A percentile compares a stretch with the other conserved stretches of the same genome.
Conservation (phyloP, 2,888 invertebrate genomes). For the Zygothrica quintamaculata region DNA sequence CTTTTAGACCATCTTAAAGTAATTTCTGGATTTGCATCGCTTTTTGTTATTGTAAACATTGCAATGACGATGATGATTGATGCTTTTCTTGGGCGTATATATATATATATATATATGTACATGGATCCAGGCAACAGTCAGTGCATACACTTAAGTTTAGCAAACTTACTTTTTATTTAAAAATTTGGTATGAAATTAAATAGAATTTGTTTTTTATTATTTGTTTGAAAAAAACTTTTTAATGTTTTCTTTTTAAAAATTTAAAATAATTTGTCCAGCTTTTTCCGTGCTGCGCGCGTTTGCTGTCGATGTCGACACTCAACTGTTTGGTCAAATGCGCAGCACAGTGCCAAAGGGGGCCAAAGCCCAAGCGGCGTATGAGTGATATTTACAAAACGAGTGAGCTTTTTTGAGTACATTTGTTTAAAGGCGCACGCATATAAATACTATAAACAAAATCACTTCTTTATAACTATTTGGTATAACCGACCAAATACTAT, state of each 20-base stretch:
- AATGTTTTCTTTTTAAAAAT: slow-evolving; percentile 17
- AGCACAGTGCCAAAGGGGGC: slow-evolving; percentile 53
- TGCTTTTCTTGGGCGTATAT: not conserved
- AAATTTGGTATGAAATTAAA: not conserved
- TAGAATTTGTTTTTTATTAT: slow-evolving; percentile 1
- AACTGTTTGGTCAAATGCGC: slow-evolving; percentile 76
- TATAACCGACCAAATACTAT: no score
- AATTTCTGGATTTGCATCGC: not conserved
- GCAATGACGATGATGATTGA: not conserved
- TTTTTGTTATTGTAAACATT: slow-evolving; percentile 2
- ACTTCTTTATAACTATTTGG: no score
- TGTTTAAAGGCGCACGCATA: not conserved
- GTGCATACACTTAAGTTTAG: slow-evolving; percentile 5
- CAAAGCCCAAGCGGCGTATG: slow-evolving; percentile 72
- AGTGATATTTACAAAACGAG: slow-evolving; percentile 63
- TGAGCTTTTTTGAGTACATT: slow-evolving; percentile 56
- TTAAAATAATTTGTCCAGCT: slow-evolving; percentile 2
- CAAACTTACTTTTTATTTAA: slow-evolving; percentile 35
- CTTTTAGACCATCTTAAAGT: not conserved
- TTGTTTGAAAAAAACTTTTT: slow-evolving; percentile 5
- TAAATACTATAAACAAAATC: no score
- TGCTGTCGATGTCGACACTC: slow-evolving; percentile 67
- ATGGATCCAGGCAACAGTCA: not conserved
- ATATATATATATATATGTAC: not conserved
- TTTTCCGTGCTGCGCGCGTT: slow-evolving; percentile 64